Base-by-base conservation (phyloP, 2,113 vertebrate genomes). In the Cariama cristata region DNA sequence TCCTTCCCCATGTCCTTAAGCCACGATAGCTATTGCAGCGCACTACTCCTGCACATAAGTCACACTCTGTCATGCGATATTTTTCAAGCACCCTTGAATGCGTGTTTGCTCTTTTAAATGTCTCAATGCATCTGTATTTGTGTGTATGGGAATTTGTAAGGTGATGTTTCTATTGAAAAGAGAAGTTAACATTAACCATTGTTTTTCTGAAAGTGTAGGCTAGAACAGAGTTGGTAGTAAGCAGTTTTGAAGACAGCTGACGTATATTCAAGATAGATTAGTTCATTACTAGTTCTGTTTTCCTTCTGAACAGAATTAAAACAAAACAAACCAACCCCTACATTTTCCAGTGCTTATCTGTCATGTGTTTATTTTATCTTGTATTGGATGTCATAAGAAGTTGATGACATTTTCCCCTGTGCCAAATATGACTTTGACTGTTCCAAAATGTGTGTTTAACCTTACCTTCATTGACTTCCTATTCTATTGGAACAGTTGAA, bases 401-500 rank as follows among this genome's bases (percentile, higher is more conserved):
- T 59, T 82, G 93, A 84, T 66, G 76, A 79, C 11, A 82, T 88
- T 97, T 96, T 68, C 42, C 88, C 73, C 40, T 91, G 62, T 71
- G 94, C 91, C 74, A 92, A 83, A 93, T 94, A 76, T 72, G 91
- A 97, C 93, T 97, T 98, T 97, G 91, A 71, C 75, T 87, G 58
- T 88, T 98, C 91, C 91, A 92, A 88, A 97, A 97, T 63, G 50
- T 92, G 76, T 94, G 75, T 96, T 98, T 97, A 98, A 98, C 97
- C 97, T 98, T 95, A 97, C 97, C 97, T 98, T 98, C 96, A 93
- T 92, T 97, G 97, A 91, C 96, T 98, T 97, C 98, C 97, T 97
- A 88, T 96, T 97, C 97, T 95, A 93, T 97, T 95, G 66, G 90
- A 99, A 97, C 95, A 97, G 94, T 91, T 88, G 96, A 98, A 97